These are phyloP conservation scores for Azorinus chamasolen DNA, from an alignment of 2,888 invertebrate species.

Conservation along the genomic window DNA sequence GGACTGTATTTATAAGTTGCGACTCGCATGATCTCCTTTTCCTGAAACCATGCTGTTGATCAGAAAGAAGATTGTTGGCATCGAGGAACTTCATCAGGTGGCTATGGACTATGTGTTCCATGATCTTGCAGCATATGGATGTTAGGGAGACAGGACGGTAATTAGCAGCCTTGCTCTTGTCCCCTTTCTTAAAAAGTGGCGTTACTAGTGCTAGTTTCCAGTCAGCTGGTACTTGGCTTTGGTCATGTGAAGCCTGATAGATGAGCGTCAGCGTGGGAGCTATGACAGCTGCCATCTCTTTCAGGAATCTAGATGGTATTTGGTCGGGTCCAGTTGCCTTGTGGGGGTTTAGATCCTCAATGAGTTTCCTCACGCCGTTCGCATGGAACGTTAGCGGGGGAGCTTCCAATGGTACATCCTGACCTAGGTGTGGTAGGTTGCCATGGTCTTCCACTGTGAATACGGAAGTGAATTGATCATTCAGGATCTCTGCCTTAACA, in stretches of 20 bases:
- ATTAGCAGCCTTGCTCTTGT: conserved; percentile 24
- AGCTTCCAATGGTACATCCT: no score
- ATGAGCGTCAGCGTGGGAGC: no score
- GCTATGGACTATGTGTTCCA: conserved; percentile 60
- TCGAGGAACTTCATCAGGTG: conserved; percentile 43
- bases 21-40: conserved; percentile 53
- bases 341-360: no score
- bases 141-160: conserved; percentile 64
- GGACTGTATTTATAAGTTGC: conserved; percentile 54
- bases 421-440: not conserved
- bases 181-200: no score
- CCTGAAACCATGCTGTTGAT: conserved; percentile 61
- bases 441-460: not conserved
- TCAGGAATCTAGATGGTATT: no score
- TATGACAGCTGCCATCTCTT: no score
- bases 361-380: no score
- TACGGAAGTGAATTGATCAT: conserved; percentile 12
- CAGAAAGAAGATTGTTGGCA: conserved; percentile 49
- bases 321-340: no score
- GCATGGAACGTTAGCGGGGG: no score
- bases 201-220: no score
- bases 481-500: conserved; percentile 12
- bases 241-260: no score
- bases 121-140: conserved; percentile 50
- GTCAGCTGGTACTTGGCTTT: no score